phyloP scores from a whole-genome alignment of 1,140 invertebrate species.

The Penaeus indicus region DNA sequence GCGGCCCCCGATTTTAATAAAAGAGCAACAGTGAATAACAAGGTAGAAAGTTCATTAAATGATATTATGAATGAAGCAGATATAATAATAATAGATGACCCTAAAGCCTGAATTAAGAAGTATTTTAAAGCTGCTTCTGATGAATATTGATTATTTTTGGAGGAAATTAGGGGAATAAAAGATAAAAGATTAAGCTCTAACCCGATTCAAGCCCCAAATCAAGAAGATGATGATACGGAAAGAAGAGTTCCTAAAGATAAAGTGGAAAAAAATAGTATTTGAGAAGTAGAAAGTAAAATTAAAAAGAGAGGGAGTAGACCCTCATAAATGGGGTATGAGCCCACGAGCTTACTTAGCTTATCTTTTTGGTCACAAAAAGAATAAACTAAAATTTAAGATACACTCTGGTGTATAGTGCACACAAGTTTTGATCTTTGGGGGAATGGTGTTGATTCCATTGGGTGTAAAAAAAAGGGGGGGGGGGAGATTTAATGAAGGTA shows the following conservation, averaged over 20 bases:
- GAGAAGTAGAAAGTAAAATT: neutral
- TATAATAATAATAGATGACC: too few species aligned
- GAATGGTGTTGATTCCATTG: too few species aligned
- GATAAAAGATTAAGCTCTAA: neutral
- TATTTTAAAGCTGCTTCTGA: conserved; percentile 2
- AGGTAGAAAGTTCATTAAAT: neutral
- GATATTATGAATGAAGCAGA: too few species aligned
- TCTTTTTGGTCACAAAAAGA: too few species aligned
- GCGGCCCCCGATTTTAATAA: neutral
- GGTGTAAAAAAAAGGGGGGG: too few species aligned
- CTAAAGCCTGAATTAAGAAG: neutral
- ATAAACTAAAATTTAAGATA: too few species aligned
- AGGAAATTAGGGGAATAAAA: neutral
- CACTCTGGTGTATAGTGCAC: too few species aligned
- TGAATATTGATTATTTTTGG: neutral
- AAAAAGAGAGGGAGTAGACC: neutral
- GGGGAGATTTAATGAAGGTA: too few species aligned
- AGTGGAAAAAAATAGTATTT: neutral
- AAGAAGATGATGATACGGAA: neutral
- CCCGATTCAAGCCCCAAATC: neutral
- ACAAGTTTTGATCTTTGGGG: too few species aligned
- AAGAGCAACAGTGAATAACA: neutral
- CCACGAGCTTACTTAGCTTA: too few species aligned
- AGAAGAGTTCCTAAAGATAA: neutral
- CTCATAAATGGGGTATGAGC: neutral